Evolutionary conservation across 2,113 vertebrate genomes (phyloP).

Genomic region (Dipodomys stephensi): DNA sequence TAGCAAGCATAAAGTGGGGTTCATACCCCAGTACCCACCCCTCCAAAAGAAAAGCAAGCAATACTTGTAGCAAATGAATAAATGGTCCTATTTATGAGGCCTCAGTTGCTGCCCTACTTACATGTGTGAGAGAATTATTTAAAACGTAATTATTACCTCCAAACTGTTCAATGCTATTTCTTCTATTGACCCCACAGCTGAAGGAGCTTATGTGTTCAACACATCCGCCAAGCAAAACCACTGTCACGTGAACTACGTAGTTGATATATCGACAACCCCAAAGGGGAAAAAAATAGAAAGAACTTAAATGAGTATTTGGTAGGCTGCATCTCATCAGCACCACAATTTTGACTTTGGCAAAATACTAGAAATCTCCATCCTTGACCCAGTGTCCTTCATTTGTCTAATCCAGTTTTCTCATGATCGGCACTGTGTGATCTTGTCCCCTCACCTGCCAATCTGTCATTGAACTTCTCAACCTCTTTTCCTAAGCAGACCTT

Average conservation of each 20-base stretch:
- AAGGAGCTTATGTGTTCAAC: slow-evolving; percentile 37
- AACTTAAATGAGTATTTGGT: slow-evolving; percentile 20
- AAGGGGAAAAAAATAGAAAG: neutral
- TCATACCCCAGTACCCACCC: too few species aligned
- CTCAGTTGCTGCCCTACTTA: neutral
- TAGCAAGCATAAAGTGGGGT: too few species aligned
- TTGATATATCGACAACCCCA: neutral
- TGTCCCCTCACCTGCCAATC: neutral
- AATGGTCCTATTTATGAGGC: neutral
- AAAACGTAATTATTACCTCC: neutral
- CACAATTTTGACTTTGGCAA: slow-evolving; percentile 16
- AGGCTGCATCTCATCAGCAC: neutral
- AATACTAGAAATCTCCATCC: slow-evolving; percentile 32
- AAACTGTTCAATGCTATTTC: neutral
- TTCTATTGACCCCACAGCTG: neutral
- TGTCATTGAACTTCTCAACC: neutral
- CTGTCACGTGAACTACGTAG: neutral
- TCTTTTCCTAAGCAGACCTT: neutral
- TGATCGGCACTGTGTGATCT: neutral
- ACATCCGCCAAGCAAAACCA: neutral
- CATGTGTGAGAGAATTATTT: neutral
- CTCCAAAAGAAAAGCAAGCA: neutral
- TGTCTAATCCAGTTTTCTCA: neutral
- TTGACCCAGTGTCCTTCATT: neutral
- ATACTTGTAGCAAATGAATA: neutral